phyloP scores from a whole-genome alignment of 2,888 invertebrate species.

The Noctua janthina region DNA sequence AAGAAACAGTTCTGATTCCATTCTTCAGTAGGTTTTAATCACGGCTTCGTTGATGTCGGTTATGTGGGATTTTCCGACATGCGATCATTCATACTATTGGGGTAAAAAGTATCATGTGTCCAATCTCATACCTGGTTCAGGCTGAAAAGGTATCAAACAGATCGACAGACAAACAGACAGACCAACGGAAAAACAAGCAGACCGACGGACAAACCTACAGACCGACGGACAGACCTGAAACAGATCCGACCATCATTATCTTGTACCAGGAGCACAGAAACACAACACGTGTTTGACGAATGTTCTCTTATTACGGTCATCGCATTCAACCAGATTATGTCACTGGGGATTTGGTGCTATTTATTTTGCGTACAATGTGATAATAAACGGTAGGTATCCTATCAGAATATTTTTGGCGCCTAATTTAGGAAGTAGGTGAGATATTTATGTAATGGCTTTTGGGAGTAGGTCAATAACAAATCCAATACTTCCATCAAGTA shows the following conservation, averaged over 20 bases:
- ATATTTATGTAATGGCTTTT: conserved; percentile 38
- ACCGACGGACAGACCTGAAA: background rate
- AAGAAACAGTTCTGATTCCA: background rate
- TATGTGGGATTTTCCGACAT: background rate
- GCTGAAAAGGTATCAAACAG: background rate
- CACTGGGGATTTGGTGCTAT: conserved; percentile 52
- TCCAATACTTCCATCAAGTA: conserved; percentile 23
- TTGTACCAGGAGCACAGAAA: conserved; percentile 43
- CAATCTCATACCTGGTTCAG: background rate
- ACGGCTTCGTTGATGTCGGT: background rate
- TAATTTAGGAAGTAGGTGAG: conserved; percentile 49
- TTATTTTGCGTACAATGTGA: conserved; percentile 40
- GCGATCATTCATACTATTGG: background rate
- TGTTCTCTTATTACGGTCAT: conserved; percentile 61
- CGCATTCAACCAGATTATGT: conserved; percentile 56
- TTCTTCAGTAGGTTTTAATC: background rate
- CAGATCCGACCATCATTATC: conserved; percentile 14
- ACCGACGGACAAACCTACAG: background rate
- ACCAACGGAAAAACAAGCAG: background rate
- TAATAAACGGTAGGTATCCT: conserved; percentile 34
- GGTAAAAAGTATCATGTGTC: background rate
- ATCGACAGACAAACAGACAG: background rate
- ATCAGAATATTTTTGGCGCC: conserved; percentile 28
- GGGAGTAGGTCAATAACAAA: conserved; percentile 47
- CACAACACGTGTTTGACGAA: conserved; percentile 46